Evolutionary conservation across 2,888 invertebrate genomes (phyloP), one percentile per base, ranked within the genome.

Genomic region (Onchidella celtica): DNA sequence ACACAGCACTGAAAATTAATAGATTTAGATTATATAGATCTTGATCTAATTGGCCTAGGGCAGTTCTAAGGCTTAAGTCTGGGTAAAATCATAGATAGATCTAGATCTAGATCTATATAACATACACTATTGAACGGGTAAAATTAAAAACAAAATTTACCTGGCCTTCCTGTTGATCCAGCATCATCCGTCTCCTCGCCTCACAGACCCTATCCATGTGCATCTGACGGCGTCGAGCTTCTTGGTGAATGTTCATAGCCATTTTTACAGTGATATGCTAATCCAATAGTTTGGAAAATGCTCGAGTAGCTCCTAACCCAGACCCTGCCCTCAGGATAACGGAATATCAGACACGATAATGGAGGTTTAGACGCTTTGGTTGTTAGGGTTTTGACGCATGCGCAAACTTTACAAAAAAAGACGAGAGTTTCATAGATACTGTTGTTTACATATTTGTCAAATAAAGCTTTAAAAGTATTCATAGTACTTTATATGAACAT

Each of bases 221-320:
- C 75, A 68, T 76, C 66, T 81, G 81, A 21, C 76, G 75, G 40
- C 81, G 75, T 21, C 75, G 59, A 14, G 76, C 76, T 69, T 81
- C 81, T 24, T 55, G 40, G 70, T 81, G 81, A 34, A 74, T 75
- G 29, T 61, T 81, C 69, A 61, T 81, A 3, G 59, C 81, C 69
- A 69, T 61, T 1, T 32, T 47, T 55, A 72, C 47, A 6, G 29
- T 27, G 11, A 4, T 63, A 3, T 36, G 38, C 9, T 38, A 14
- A 34, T n/a, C 21, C 32, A 66, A 1, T 17, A 29, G 27, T 66
- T 9, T 66, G 66, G 4, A 34, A 36, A 11, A 27, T n/a, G n/a
- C n/a, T 61, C n/a, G 21, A 61, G n/a, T n/a, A 61, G 27, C n/a
- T 61, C 27, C n/a, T 17, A 24, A 36, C 32, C 17, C 32, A 68